These are phyloP conservation scores for Drosophila ustulata DNA, from an alignment of 2,888 invertebrate species.

Conservation along the genomic window DNA sequence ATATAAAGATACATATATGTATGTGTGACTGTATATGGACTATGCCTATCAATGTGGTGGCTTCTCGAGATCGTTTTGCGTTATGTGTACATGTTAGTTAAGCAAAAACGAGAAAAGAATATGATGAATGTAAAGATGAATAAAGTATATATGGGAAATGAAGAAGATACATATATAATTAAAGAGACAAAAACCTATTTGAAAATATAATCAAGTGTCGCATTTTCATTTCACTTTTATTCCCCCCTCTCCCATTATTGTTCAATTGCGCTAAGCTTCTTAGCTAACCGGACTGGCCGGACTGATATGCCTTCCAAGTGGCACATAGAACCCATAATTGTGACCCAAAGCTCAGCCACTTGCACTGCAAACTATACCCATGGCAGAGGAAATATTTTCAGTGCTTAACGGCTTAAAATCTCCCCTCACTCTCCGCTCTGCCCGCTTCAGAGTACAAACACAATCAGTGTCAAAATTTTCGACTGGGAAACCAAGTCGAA, in stretches of 20 bases:
- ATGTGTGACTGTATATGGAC: slow-evolving; percentile 60
- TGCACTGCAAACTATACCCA: slow-evolving; percentile 31
- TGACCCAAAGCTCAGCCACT: slow-evolving; percentile 54
- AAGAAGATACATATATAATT: slow-evolving; percentile 47
- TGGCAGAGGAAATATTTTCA: slow-evolving; percentile 63
- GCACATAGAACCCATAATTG: slow-evolving; percentile 64
- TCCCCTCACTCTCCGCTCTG: background rate
- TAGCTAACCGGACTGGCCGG: slow-evolving; percentile 17
- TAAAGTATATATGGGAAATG: slow-evolving; percentile 20
- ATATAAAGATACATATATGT: slow-evolving; percentile 38
- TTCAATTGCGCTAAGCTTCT: slow-evolving; percentile 39
- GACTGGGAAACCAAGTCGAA: slow-evolving; percentile 38
- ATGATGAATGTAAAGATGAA: slow-evolving; percentile 60
- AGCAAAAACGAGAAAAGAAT: slow-evolving; percentile 54
- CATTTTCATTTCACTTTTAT: slow-evolving; percentile 32
- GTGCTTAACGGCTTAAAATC: slow-evolving; percentile 70
- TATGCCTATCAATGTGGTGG: slow-evolving; percentile 63
- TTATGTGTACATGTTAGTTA: slow-evolving; percentile 73
- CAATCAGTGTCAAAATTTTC: slow-evolving; percentile 80
- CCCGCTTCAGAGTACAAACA: slow-evolving; percentile 54
- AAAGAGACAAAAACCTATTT: slow-evolving; percentile 57
- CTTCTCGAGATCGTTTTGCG: slow-evolving; percentile 62
- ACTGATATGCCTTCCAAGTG: slow-evolving; percentile 32
- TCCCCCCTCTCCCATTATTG: slow-evolving; percentile 6
- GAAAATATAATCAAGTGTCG: slow-evolving; percentile 36